Evolutionary conservation across 35 echinoderm and acorn worm species (phyloP).

Genomic region (Apostichopus californicus): DNA sequence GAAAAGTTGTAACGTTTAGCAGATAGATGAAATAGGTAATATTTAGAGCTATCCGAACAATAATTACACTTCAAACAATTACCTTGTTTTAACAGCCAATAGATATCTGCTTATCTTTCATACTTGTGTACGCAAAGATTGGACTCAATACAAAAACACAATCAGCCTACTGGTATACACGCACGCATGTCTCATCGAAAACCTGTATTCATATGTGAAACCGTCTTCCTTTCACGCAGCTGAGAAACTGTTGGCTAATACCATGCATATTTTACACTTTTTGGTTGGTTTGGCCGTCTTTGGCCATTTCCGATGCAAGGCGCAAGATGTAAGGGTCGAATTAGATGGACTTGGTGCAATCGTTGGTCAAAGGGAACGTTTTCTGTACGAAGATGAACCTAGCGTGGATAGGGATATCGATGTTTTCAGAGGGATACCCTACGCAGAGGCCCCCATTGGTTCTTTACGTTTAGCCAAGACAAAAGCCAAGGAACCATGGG

Average conservation of each 20-base stretch:
- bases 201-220: too few species aligned
- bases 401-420: conserved; percentile 43
- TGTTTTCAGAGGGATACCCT: conserved; percentile 77
- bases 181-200: too few species aligned
- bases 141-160: too few species aligned
- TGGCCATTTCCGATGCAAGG: neutral
- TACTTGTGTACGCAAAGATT: too few species aligned
- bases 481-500: conserved; percentile 53
- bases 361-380: conserved; percentile 63
- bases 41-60: too few species aligned
- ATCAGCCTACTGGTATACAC: too few species aligned
- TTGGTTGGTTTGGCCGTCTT: neutral
- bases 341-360: conserved; percentile 59
- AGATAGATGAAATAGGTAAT: too few species aligned
- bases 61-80: too few species aligned
- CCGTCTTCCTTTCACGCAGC: too few species aligned
- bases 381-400: conserved; percentile 30
- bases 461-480: conserved; percentile 70
- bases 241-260: neutral
- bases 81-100: too few species aligned
- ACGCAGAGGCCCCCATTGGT: conserved; percentile 79
- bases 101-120: too few species aligned
- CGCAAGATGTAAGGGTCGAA: conserved; percentile 37
- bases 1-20: too few species aligned
- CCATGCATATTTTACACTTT: neutral